Conservation (phyloP, 2,113 vertebrate genomes). For the Megaleporinus macrocephalus region DNA sequence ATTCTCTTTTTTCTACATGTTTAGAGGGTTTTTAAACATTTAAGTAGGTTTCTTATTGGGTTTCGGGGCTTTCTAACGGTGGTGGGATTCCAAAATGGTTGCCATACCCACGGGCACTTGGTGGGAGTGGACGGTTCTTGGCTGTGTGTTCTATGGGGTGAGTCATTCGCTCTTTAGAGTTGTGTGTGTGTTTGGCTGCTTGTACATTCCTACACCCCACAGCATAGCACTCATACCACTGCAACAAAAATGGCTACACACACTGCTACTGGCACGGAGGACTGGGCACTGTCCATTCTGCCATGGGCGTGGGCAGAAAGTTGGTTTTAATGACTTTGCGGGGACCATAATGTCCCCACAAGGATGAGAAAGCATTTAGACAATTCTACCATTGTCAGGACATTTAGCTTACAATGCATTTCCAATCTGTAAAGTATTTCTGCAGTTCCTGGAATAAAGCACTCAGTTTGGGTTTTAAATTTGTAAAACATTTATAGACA, state of each 20-base stretch:
- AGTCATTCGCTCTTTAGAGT: constrained; percentile 72
- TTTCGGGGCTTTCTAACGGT: background rate
- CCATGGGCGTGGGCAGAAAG: background rate
- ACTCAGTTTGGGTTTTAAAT: too few species aligned
- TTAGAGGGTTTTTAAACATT: background rate
- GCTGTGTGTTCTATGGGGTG: constrained; percentile 70
- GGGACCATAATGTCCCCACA: background rate
- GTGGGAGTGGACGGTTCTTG: constrained; percentile 70
- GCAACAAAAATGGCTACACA: background rate
- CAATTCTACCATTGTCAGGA: background rate
- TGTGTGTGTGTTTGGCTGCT: constrained; percentile 49
- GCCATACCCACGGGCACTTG: constrained; percentile 70
- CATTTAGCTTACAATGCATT: background rate
- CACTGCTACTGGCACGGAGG: constrained; percentile 5
- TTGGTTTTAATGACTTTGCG: background rate
- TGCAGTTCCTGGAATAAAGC: too few species aligned
- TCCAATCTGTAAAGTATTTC: too few species aligned
- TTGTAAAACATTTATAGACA: too few species aligned
- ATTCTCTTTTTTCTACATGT: background rate
- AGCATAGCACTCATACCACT: constrained; percentile 36
- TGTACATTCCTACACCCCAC: constrained; percentile 39
- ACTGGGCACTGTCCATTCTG: background rate
- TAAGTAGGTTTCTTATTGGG: background rate
- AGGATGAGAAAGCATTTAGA: background rate
- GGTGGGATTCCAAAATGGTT: constrained; percentile 59